Conservation (phyloP, 2,113 vertebrate species). For the Heloderma charlesbogerti region DNA sequence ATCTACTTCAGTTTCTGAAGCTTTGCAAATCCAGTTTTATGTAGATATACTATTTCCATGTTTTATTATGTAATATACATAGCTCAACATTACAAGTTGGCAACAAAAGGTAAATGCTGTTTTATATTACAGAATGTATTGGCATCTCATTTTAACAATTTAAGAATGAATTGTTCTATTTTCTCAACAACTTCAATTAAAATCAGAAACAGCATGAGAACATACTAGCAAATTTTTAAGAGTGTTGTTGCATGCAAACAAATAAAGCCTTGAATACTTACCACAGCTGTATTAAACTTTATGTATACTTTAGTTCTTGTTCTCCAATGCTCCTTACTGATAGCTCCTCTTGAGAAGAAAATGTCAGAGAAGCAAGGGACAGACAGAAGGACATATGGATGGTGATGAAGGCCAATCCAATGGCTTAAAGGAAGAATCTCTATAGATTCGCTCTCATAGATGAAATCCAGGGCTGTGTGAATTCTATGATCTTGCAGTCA, state of each 20-base stretch:
- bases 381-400: background rate
- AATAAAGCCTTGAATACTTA: background rate
- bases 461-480: background rate
- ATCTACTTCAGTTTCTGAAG: slow-evolving; percentile 25
- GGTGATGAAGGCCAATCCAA: background rate
- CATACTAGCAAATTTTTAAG: slow-evolving; percentile 30
- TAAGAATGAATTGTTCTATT: slow-evolving; percentile 39
- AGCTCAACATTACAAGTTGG: slow-evolving; percentile 51
- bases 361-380: background rate
- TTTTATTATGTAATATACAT: slow-evolving; percentile 47
- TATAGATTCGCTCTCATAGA: background rate
- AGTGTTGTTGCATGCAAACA: background rate
- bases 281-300: background rate
- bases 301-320: background rate
- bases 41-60: slow-evolving; percentile 39
- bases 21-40: slow-evolving; percentile 46
- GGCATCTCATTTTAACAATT: slow-evolving; percentile 46
- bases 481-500: background rate
- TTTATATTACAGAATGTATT: slow-evolving; percentile 52
- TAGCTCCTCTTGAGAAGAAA: slow-evolving; percentile 4
- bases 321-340: background rate
- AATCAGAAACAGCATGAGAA: slow-evolving; percentile 36
- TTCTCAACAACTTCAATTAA: slow-evolving; percentile 52
- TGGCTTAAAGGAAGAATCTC: background rate
- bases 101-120: slow-evolving; percentile 47